Base-by-base conservation (phyloP, 2,797 vertebrate genomes). In the Cynodonichthys magdalenae region DNA sequence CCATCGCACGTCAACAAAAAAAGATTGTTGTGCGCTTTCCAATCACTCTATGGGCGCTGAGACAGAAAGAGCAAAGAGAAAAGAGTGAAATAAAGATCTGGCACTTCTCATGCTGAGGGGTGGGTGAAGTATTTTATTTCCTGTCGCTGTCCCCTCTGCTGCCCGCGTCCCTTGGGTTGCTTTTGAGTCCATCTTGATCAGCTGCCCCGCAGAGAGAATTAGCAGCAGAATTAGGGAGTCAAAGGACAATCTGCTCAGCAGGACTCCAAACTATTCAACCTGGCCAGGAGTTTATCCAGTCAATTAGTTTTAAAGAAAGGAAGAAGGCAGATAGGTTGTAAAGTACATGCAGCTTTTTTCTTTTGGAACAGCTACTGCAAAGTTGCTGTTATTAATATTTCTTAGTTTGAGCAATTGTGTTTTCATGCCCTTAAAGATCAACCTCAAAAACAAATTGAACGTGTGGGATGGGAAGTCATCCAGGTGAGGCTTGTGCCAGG, bases 1-100 rank as follows among this genome's bases (percentile, higher is more conserved):
- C 95, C 95, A 95, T 88, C 94, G 95, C 92, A 90, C 95, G 93
- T 90, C 91, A 92, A 98, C 96, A 98, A 98, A 95, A 95, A 93
- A 90, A 91, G 93, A 92, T 91, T 93, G 95, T 94, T 94, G 94
- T 94, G 94, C 94, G 95, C 93, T 94, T 95, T 94, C 93, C 93
- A 94, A 93, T 93, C 81, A 80, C 81, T 95, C 94, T 93, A 92
- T 85, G 91, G 85, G 75, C 84, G 48, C 63, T 79, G 77, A 83
- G 81, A 87, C 80, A 89, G 83, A 84, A 87, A 88, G 78, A 73
- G 68, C 63, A 7, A 51, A 70, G 59, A 86, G 83, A 88, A 90
- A 86, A 50, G 85, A 72, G 74, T 80, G 89, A 88, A 88, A 89
- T 85, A 91, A 87, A 89, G 89, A 90, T 85, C 83, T 85, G 85